phyloP scores from a whole-genome alignment of 2,113 vertebrate genomes.

The Petroica traversi region DNA sequence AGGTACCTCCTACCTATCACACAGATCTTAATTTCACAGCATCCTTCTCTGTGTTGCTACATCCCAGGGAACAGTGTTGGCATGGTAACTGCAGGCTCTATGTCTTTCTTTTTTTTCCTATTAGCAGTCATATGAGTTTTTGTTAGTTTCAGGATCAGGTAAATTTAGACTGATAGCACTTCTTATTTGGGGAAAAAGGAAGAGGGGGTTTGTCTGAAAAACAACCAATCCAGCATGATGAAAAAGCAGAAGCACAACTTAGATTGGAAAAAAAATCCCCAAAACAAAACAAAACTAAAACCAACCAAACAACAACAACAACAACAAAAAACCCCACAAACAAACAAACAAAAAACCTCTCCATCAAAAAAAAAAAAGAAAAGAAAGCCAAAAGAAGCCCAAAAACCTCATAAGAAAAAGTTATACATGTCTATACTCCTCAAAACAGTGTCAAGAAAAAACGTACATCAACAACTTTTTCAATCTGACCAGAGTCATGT shows the following conservation, averaged over 20 bases:
- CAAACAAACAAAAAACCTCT: neutral
- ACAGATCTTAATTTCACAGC: conserved; percentile 46
- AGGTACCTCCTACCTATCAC: neutral
- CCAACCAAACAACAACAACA: neutral
- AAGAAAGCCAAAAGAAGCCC: neutral
- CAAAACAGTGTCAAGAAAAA: neutral
- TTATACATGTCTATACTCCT: neutral
- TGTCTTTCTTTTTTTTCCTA: neutral
- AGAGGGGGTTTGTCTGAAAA: neutral
- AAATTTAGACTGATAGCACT: neutral
- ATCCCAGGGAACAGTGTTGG: conserved; percentile 60
- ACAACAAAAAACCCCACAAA: neutral
- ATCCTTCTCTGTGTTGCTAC: conserved; percentile 55
- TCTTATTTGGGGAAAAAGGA: neutral
- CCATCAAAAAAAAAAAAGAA: too few relatives aligned
- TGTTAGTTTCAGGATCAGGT: neutral
- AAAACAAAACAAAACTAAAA: neutral
- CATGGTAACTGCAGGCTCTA: conserved; percentile 71
- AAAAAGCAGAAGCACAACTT: neutral
- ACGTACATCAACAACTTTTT: neutral
- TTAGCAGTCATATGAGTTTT: conserved; percentile 18
- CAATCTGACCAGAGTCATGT: neutral
- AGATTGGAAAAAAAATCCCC: neutral
- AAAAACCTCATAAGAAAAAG: neutral
- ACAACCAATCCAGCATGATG: neutral